Evolutionary conservation across 1,140 invertebrate genomes (phyloP), one percentile per base, ranked within the genome.

Genomic region (Magallana gigas): DNA sequence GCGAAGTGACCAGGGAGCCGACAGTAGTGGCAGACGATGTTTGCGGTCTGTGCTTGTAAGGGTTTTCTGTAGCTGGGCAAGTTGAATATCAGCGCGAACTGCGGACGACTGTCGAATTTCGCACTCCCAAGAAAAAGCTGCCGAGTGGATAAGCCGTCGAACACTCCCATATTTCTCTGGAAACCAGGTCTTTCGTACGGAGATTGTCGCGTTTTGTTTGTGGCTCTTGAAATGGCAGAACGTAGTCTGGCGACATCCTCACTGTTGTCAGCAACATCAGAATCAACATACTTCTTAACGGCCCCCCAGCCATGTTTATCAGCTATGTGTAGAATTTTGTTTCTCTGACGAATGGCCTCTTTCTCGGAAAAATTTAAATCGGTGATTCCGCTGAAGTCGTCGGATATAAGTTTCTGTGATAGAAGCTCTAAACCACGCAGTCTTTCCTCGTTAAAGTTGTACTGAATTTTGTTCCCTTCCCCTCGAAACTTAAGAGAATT

Each of bases 261-360:
- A 4, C 58, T 68, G 18, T 64, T 82, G 1, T 85, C 87, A 14
- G 83, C 83, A 1, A 85, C 0, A 12, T 68, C 68, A 59, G 71
- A 9, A n/a, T 68, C 62, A 11, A 59, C 14, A 29, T 87, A 87
- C 29, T 88, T 76, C n/a, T 85, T 23, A 3, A 82, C 87, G 0
- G 59, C 58, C 16, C 62, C 83, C 87, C 83, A 88, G 8, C 62
- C 83, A 23, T 88, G 64, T 29, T 82, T 85, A 48, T 88, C 87
- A 7, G 84, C 87, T 12, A 82, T 88, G 8, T 57, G 83, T 0
- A 87, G 59, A 16, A 87, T 29, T 84, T 83, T 87, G 23, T 87
- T 87, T 12, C 82, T n/a, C 0, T 85, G 84, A 7, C n/a, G 60
- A 71, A 85, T 7, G 8, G 5, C 58, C 62, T 68, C 62, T 68